Evolutionary conservation across 1,140 invertebrate genomes (phyloP), one percentile per base, ranked within the genome.

Genomic region (Drosophila parabipectinata): DNA sequence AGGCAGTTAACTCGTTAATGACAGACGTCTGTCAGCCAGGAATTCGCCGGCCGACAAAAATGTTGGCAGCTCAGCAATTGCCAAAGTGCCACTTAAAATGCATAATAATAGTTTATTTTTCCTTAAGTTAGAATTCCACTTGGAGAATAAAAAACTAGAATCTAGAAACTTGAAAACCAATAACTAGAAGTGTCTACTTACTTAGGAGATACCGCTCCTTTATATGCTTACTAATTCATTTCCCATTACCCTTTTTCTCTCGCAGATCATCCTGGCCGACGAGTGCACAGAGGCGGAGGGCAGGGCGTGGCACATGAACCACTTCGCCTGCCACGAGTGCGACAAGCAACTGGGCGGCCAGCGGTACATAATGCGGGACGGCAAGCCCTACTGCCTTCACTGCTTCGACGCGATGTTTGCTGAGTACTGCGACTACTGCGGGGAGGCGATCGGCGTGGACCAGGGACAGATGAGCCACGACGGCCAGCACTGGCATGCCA

Each of bases 261-360:
- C 34, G 1, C 67, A 98, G 96, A 98, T 99, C 67, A 99, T 99
- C 78, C 95, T 99, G 48, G 97, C 98, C 1, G 98, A 99, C 92
- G 98, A 99, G 93, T 99, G 98, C 93, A 99, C 98, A 9, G 98
- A 99, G 92, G 99, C 98, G 1, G 99, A 99, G 92, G 98, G 98
- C 9, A 94, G 97, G 72, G 98, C 98, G 45, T 99, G 98, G 98
- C 98, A 99, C 93, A 99, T 99, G 97, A 96, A 97, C 79, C 98
- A 99, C 92, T 99, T 99, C 92, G 97, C 97, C 3, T 99, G 99
- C 90, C 96, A 97, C 67, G 97, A 99, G 91, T 99, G 99, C 93
- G 96, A 98, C 91, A 93, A 95, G 63, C 97, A 98, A 92, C 94
- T 99, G 26, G 98, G 98, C 4, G 99, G 98, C 0, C 97, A 99